Base-by-base conservation (phyloP, 2,113 vertebrate species). In the Malurus cyaneus region DNA sequence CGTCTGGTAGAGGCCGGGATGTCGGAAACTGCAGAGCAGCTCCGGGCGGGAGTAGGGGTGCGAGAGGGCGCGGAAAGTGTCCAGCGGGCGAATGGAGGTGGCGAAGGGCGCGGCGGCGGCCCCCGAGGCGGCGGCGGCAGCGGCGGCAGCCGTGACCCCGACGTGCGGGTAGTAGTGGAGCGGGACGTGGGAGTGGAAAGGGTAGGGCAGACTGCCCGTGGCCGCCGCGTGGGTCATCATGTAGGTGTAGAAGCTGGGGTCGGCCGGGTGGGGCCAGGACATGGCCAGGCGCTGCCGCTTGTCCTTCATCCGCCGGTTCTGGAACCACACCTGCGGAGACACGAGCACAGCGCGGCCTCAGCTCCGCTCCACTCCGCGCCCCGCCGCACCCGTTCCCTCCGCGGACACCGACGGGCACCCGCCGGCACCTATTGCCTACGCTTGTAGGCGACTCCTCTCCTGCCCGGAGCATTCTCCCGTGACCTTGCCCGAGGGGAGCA, bases 171-270 rank as follows among this genome's bases (percentile, higher is more conserved):
- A 99, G 98, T 99, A 99, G 97, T 99, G 99, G 67, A 99, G 98
- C 25, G 99, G 99, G 98, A 99, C 99, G 98, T 99, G 99, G 74
- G 99, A 99, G 96, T 99, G 99, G 98, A 99, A 99, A 67, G 99
- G 99, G 98, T 99, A 99, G 82, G 99, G 99, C 88, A 99, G 98
- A 91, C 99, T 99, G 96, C 99, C 99, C 93, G 99, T 99, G 92
- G 99, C 99, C 46, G 99, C 99, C 25, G 99, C 99, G 93, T 99
- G 99, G 97, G 99, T 99, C 99, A 99, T 99, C 99, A 99, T 99
- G 98, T 99, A 99, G 88, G 99, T 99, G 98, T 99, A 99, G 98
- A 99, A 99, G 97, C 99, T 99, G 97, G 99, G 99, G 97, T 99
- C 99, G 67, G 99, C 99, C 21, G 99, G 99, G 97, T 99, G 99